Evolutionary conservation across 2,888 invertebrate species (phyloP).

Genomic region (Criorhina ranunculi): DNA sequence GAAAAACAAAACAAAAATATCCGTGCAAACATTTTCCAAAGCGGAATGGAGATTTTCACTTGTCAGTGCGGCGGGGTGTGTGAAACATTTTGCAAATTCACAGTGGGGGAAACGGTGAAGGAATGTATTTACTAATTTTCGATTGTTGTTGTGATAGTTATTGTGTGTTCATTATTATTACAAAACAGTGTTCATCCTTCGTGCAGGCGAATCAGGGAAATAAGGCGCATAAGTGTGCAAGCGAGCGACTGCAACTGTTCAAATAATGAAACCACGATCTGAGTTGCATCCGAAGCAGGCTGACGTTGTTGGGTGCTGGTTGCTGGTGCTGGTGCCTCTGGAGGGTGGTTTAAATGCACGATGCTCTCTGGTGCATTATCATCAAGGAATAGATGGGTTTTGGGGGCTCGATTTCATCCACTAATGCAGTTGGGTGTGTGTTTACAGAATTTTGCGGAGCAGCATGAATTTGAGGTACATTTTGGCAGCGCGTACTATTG

Average conservation of each 20-base stretch:
- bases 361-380: slow-evolving; percentile 42
- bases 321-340: background rate
- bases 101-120: background rate
- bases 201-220: slow-evolving; percentile 35
- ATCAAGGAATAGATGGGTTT: slow-evolving; percentile 39
- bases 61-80: background rate
- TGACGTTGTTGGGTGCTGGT: slow-evolving; percentile 44
- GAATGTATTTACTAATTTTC: slow-evolving; percentile 72
- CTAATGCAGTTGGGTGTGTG: slow-evolving; percentile 50
- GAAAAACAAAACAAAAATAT: slow-evolving; percentile 27
- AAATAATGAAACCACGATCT: slow-evolving; percentile 73
- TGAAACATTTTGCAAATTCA: background rate
- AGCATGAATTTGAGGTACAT: slow-evolving; percentile 37
- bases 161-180: slow-evolving; percentile 69
- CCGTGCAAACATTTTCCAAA: slow-evolving; percentile 14
- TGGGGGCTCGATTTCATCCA: slow-evolving; percentile 25
- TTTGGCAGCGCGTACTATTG: slow-evolving; percentile 50
- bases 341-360: slow-evolving; percentile 49
- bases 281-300: slow-evolving; percentile 68
- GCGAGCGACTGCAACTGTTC: slow-evolving; percentile 53
- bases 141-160: slow-evolving; percentile 75
- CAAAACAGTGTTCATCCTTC: too few species aligned
- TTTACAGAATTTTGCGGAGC: slow-evolving; percentile 34
- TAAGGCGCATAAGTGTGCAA: slow-evolving; percentile 43
- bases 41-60: slow-evolving; percentile 26